These are phyloP conservation scores for Stenurella melanura DNA, from an alignment of 2,888 invertebrate genomes.

Conservation along the genomic window DNA sequence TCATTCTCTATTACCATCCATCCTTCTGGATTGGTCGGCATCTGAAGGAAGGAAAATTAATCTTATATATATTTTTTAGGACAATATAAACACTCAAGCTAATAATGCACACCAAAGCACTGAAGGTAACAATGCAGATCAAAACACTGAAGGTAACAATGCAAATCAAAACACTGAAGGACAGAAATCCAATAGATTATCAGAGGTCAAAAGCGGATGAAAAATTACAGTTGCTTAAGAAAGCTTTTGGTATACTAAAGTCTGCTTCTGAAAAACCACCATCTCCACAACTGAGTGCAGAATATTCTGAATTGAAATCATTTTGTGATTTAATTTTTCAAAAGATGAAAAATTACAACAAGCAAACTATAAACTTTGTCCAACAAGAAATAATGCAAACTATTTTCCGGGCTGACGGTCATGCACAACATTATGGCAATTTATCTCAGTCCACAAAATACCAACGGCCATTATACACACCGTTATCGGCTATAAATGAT, in stretches of 20 bases:
- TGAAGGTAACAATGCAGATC: slow-evolving; percentile 11
- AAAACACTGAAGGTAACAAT: slow-evolving; percentile 7
- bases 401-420: too few species aligned
- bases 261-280: slow-evolving; percentile 6
- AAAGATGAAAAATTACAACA: too few species aligned
- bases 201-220: neutral
- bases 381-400: too few species aligned
- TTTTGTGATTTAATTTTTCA: too few species aligned
- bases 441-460: too few species aligned
- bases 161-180: too few species aligned
- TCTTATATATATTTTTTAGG: slow-evolving; percentile 12
- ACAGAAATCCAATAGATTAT: neutral
- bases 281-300: neutral
- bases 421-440: too few species aligned
- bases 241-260: slow-evolving; percentile 16
- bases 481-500: too few species aligned
- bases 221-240: slow-evolving; percentile 4
- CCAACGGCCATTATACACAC: too few species aligned
- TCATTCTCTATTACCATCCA: neutral
- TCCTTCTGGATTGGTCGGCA: neutral
- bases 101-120: slow-evolving; percentile 5
- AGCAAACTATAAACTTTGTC: too few species aligned
- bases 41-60: slow-evolving; percentile 3
- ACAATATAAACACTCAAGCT: slow-evolving; percentile 1
- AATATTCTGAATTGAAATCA: too few species aligned